Evolutionary conservation across 1,140 invertebrate genomes (phyloP).

Genomic region (Psilanteris sp.): DNA sequence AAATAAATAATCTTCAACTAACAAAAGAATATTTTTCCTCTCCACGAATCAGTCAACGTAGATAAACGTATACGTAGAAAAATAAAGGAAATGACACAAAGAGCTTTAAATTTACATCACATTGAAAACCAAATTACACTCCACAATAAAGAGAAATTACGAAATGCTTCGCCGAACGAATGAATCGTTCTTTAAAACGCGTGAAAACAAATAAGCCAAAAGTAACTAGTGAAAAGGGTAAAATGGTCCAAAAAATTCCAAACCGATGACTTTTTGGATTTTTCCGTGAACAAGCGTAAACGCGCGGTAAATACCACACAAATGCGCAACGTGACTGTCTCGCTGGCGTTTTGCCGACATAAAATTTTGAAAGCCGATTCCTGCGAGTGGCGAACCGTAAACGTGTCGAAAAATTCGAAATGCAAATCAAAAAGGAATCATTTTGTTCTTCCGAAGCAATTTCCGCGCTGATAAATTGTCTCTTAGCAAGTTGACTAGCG

Average conservation of each 20-base stretch:
- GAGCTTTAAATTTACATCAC: neutral
- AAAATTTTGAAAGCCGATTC: no score
- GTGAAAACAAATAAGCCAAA: conserved; percentile 14
- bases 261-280: neutral
- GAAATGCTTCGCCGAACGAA: conserved; percentile 15
- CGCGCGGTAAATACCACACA: neutral
- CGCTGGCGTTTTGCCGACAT: neutral
- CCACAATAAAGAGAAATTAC: conserved; percentile 7
- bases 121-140: conserved; percentile 14
- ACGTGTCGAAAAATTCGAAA: no score
- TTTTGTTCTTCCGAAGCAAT: neutral
- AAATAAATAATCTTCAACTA: no score
- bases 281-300: neutral
- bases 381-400: no score
- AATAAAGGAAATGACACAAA: conserved; percentile 16
- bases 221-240: conserved; percentile 3
- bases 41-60: no score
- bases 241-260: conserved; percentile 5
- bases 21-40: no score
- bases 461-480: conserved; percentile 5
- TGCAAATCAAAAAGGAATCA: neutral
- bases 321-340: no score
- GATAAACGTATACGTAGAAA: conserved; percentile 5
- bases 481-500: no score
- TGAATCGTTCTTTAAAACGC: conserved; percentile 6